phyloP scores from a whole-genome alignment of 2,888 invertebrate genomes.

The Poecilobothrus nobilitatus region DNA sequence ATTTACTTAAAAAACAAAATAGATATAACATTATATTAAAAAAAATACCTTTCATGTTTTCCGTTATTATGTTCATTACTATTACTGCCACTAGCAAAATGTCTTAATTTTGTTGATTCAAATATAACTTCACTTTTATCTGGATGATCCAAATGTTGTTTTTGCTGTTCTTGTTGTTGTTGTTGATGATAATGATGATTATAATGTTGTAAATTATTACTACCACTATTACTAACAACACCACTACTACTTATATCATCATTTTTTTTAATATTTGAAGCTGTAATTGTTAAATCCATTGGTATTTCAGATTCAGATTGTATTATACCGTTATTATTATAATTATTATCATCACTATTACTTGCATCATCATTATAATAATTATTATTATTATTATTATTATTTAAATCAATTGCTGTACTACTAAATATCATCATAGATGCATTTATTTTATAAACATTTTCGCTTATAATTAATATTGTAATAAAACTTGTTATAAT shows the following conservation, averaged over 20 bases:
- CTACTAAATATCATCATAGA: neutral
- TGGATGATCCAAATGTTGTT: neutral
- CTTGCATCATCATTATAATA: too few relatives aligned
- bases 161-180: neutral
- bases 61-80: neutral
- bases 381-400: neutral
- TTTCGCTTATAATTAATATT: neutral
- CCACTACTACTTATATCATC: too few relatives aligned
- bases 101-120: neutral
- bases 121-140: neutral
- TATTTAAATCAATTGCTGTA: neutral
- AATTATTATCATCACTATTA: neutral
- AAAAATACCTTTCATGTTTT: conserved; percentile 3
- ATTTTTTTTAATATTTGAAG: too few relatives aligned
- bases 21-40: too few relatives aligned
- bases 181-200: neutral
- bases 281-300: too few relatives aligned
- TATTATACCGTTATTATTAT: neutral
- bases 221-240: too few relatives aligned
- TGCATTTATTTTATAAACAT: neutral
- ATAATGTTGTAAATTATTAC: too few relatives aligned
- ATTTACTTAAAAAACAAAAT: too few relatives aligned
- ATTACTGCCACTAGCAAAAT: neutral
- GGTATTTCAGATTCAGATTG: neutral
- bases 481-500: neutral